Percentiles rank a stretch among this genome's conserved stretches.
These are phyloP conservation scores for Cynocephalus volans DNA, from an alignment of 2,113 vertebrate genomes.

Conservation along the genomic window DNA sequence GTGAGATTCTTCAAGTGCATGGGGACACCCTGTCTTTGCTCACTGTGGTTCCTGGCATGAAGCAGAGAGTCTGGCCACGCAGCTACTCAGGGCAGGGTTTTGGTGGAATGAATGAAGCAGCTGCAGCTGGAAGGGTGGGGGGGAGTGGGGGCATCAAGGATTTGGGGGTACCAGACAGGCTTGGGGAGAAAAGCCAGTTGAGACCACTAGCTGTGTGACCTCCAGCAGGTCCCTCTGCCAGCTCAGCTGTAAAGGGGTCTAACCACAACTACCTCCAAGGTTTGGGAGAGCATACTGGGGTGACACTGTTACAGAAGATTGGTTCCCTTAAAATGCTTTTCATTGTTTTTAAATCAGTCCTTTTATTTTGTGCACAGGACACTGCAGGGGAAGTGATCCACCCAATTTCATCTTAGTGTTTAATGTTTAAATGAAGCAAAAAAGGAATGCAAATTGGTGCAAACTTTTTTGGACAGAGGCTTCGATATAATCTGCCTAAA, in stretches of 20 bases:
- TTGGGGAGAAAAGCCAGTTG: background rate
- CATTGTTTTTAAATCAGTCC: background rate
- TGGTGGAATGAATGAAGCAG: background rate
- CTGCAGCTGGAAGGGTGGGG: background rate
- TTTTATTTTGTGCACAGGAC: slow-evolving; percentile 7
- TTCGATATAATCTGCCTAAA: background rate
- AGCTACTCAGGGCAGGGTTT: background rate
- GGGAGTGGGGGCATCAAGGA: background rate
- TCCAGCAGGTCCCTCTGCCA: background rate
- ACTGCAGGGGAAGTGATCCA: background rate
- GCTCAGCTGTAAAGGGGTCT: background rate
- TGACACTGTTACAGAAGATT: background rate
- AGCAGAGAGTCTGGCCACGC: background rate
- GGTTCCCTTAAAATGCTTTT: background rate
- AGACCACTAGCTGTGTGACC: background rate
- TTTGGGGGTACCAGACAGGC: background rate
- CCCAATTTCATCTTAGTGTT: background rate
- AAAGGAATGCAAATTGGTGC: background rate
- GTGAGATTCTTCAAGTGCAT: background rate
- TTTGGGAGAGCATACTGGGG: background rate
- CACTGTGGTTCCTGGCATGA: background rate
- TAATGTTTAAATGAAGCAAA: slow-evolving; percentile 1
- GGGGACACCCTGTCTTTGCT: background rate
- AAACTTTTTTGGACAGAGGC: background rate
- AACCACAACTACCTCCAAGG: background rate